Evolutionary conservation across 2,113 vertebrate genomes (phyloP), one percentile per base, ranked within the genome.

Genomic region (Brienomyrus longianalis): DNA sequence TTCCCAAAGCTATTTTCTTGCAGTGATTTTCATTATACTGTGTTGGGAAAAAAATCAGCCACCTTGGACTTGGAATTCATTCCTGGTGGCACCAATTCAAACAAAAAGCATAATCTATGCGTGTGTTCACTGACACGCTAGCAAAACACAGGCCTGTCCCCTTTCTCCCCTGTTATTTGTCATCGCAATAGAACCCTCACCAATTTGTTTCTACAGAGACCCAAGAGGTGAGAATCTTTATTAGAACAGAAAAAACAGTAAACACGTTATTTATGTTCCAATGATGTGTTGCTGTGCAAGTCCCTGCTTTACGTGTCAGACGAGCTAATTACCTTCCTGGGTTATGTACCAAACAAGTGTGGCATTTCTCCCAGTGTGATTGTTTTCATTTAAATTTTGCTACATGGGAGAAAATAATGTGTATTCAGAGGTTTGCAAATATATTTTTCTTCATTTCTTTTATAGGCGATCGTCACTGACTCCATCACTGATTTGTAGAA

Each of bases 131-230:
- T 35, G 4, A 35, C 74, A 19, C 74, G 43, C 13, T 35, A n/a
- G 74, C 35, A 80, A 43, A 80, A 80, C 31, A 80, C 35, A 19
- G 74, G 17, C 74, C 74, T 39, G 35, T 80, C 74, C 74, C 35
- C 35, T 74, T 27, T 80, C 74, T 39, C 74, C 35, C 74, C 35
- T 43, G 35, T 80, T 43, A 80, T 80, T 43, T 80, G 35, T 80
- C 74, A 80, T 80, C 17, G 17, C 74, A 80, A 80, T 80, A 19
- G 35, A 43, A 80, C 74, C 74, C 74, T 80, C 74, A 43, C 35
- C 74, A 80, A 80, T 80, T 80, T 80, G 74, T 80, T 80, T 80
- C 74, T 39, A 19, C 74, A 80, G 31, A 80, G 74, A 80, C 74
- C 74, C 74, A 80, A 39, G 74, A 80, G 74, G 74, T 43, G 62